Evolutionary conservation across 2,113 vertebrate species (phyloP).

Genomic region (Pelusios castaneus): DNA sequence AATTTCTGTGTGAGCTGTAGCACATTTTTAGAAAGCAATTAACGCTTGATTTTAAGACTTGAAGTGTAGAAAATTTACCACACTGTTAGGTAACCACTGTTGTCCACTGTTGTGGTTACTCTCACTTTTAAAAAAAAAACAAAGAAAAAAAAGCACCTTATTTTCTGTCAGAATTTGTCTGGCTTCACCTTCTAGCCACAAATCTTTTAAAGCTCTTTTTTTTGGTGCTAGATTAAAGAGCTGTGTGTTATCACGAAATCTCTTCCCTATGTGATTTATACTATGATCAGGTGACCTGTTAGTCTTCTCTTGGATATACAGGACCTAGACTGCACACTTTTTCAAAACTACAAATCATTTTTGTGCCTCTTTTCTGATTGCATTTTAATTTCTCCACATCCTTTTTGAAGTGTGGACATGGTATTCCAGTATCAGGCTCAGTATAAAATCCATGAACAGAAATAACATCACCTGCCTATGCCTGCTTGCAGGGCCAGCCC

Average conservation of each 20-base stretch:
- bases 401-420: background rate
- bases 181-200: background rate
- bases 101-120: fast-evolving
- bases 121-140: background rate
- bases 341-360: background rate
- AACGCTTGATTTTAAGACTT: background rate
- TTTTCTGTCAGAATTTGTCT: background rate
- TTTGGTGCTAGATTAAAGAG: background rate
- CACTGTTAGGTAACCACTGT: background rate
- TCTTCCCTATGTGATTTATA: background rate
- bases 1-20: background rate
- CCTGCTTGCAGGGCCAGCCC: no score
- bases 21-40: background rate
- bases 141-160: background rate
- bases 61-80: background rate
- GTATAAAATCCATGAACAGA: background rate
- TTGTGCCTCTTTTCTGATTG: background rate
- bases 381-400: background rate
- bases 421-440: background rate
- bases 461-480: background rate
- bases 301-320: background rate
- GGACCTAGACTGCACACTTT: background rate
- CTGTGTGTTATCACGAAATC: background rate
- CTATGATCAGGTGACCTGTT: background rate
- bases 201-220: background rate